Evolutionary conservation across 1,140 invertebrate genomes (phyloP).

Genomic region (Heliconius melpomene): DNA sequence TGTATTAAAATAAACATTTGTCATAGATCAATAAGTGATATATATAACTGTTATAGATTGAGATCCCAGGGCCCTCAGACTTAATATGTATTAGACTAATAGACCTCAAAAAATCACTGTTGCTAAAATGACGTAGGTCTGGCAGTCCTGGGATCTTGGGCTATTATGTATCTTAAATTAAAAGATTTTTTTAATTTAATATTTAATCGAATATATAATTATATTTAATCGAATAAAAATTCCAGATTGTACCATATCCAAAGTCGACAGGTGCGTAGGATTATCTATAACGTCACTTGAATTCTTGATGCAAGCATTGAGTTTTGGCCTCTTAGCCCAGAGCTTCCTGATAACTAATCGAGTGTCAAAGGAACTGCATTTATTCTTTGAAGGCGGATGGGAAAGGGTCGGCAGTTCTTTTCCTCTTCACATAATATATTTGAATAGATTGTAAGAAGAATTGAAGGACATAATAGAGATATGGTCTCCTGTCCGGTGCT

Average conservation of each 20-base stretch:
- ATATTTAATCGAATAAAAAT: not conserved
- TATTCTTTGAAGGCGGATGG: not conserved
- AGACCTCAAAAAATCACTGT: too few relatives aligned
- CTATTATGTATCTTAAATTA: too few relatives aligned
- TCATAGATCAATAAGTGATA: too few relatives aligned
- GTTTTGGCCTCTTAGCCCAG: slow-evolving; percentile 69
- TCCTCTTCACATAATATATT: not conserved
- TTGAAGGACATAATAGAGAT: not conserved
- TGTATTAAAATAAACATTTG: too few relatives aligned
- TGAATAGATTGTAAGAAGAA: not conserved
- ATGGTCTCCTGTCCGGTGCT: not conserved
- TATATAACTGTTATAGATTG: too few relatives aligned
- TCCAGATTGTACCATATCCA: slow-evolving; percentile 37
- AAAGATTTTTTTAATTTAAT: not conserved
- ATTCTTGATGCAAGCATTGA: slow-evolving; percentile 71
- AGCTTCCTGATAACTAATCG: slow-evolving; percentile 47
- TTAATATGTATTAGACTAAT: too few relatives aligned
- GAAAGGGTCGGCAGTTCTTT: not conserved
- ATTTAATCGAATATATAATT: not conserved
- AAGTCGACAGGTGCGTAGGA: slow-evolving; percentile 67
- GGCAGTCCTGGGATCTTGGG: too few relatives aligned
- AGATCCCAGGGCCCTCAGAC: too few relatives aligned
- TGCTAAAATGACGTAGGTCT: too few relatives aligned
- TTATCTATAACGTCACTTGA: slow-evolving; percentile 71
- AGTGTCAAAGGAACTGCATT: slow-evolving; percentile 33